Conservation (phyloP, 2,113 vertebrate genomes). For the Podarcis cretensis region DNA sequence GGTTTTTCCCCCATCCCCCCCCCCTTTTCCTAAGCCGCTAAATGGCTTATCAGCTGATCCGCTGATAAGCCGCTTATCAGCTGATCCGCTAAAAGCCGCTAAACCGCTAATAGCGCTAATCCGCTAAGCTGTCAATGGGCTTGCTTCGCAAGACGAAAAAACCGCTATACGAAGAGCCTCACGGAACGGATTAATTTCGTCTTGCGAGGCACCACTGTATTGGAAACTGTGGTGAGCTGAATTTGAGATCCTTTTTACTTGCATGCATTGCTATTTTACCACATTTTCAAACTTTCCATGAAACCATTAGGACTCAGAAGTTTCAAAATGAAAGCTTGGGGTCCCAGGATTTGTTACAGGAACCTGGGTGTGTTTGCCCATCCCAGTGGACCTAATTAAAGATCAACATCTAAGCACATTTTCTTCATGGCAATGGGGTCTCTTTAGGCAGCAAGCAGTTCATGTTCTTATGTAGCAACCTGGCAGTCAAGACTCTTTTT, state of each 20-base stretch:
- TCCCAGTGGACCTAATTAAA: not conserved
- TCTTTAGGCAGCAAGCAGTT: conserved; percentile 61
- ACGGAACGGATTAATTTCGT: too few relatives aligned
- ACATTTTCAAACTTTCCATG: not conserved
- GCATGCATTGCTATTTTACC: not conserved
- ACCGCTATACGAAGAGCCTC: too few relatives aligned
- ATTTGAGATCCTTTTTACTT: not conserved
- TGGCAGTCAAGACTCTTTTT: conserved; percentile 57
- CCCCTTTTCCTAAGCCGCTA: too few relatives aligned
- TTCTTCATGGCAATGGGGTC: conserved; percentile 52
- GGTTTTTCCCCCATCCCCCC: too few relatives aligned
- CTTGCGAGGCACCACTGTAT: too few relatives aligned
- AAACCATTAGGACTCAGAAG: not conserved
- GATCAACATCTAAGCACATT: conserved; percentile 35
- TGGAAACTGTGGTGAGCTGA: not conserved
- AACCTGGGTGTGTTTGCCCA: not conserved
- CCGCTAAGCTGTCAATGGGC: too few relatives aligned
- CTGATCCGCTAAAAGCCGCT: too few relatives aligned
- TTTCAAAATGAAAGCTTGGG: not conserved
- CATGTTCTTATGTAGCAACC: conserved; percentile 56
- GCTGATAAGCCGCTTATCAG: too few relatives aligned
- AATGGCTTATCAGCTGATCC: too few relatives aligned
- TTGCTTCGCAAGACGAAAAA: too few relatives aligned
- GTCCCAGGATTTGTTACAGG: not conserved
- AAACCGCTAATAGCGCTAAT: too few relatives aligned